phyloP scores from a whole-genome alignment of 2,113 vertebrate genomes.

The Larimichthys polyactis region DNA sequence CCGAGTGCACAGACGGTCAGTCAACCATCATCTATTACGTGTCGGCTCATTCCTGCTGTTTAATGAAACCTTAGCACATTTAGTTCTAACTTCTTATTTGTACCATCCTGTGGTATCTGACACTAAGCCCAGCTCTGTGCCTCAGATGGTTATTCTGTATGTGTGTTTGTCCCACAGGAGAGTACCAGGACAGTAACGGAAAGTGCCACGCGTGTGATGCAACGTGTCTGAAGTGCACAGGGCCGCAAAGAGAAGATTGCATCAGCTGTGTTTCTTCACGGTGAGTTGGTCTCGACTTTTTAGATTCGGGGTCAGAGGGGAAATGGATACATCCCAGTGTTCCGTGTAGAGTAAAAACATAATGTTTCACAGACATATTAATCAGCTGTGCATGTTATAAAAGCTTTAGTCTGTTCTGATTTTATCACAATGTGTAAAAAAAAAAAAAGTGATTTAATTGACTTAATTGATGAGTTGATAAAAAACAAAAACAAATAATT shows the following conservation, averaged over 20 bases:
- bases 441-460: neutral
- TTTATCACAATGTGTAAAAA: neutral
- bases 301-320: constrained; percentile 22
- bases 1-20: constrained; percentile 94
- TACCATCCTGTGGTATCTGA: neutral
- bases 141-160: constrained; percentile 33
- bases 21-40: constrained; percentile 58
- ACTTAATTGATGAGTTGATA: neutral
- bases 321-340: constrained; percentile 1
- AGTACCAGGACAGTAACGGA: constrained; percentile 84
- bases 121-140: constrained; percentile 18
- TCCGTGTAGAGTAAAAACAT: neutral
- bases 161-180: constrained; percentile 74
- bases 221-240: constrained; percentile 89
- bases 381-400: neutral
- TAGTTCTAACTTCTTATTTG: neutral
- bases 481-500: neutral
- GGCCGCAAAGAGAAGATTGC: constrained; percentile 85
- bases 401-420: neutral
- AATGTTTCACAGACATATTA: neutral
- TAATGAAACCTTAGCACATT: neutral
- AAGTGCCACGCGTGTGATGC: constrained; percentile 86
- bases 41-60: constrained; percentile 20
- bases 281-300: constrained; percentile 77
- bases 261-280: constrained; percentile 84